phyloP scores from a whole-genome alignment of 2,888 invertebrate species.

The Amphipoea oculea region DNA sequence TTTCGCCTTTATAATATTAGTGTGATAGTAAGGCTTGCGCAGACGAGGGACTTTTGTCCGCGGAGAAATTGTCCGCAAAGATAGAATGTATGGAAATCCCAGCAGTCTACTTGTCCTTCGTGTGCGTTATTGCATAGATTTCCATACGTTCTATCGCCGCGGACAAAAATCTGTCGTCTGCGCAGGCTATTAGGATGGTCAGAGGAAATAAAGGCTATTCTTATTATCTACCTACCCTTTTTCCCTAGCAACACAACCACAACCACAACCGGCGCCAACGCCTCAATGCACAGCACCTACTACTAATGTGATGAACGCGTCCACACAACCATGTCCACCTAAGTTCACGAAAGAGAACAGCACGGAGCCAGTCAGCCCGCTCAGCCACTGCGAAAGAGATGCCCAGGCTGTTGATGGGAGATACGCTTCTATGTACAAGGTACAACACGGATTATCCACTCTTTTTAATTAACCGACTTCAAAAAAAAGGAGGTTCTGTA shows the following conservation, averaged over 20 bases:
- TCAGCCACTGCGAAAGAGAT: constrained; percentile 61
- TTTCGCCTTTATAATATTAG: no score
- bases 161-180: no score
- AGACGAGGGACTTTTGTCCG: no score
- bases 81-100: no score
- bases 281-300: background rate
- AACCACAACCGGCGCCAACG: background rate
- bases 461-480: background rate
- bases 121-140: no score
- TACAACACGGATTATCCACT: constrained; percentile 32
- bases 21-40: no score
- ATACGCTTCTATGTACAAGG: constrained; percentile 82
- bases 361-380: constrained; percentile 6
- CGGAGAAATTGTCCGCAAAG: no score
- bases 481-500: no score
- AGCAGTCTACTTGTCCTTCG: no score
- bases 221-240: background rate
- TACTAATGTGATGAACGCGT: background rate
- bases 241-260: constrained; percentile 13
- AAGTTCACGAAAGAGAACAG: constrained; percentile 15
- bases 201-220: no score
- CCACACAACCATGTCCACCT: constrained; percentile 19
- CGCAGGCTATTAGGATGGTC: no score
- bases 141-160: no score
- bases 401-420: constrained; percentile 80